Evolutionary conservation across 1,140 invertebrate genomes (phyloP), one percentile per base, ranked within the genome.

Genomic region (Vollenhovia emeryi): DNA sequence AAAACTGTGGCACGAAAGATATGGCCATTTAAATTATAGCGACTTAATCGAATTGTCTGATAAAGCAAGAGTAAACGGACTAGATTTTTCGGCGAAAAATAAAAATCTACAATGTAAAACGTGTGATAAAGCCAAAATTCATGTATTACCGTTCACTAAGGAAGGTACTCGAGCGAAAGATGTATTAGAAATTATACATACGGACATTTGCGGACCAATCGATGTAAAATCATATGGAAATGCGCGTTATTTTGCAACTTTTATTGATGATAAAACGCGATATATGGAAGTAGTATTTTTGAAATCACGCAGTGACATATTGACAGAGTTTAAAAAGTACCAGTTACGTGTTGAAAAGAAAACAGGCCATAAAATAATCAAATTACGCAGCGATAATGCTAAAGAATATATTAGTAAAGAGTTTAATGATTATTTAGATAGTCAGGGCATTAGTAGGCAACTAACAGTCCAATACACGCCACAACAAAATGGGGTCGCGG

Each of bases 151-250:
- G n/a, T 52, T 33, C n/a, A n/a, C n/a, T 36, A 50, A 50, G 11
- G 62, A 57, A 60, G 45, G 33, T 11, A 69, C 0, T 2, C 21
- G 50, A 7, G 79, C 69, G 40, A 33, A 73, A 48, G 36, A 83
- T 0, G 3, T 50, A 2, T 21, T 84, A 36, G 48, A 21, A 1
- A 3, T 75, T 6, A 15, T 55, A 0, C 40, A 84, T 68, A 43
- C 43, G 3, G 11, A 43, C 3, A 43, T 43, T 13, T 43, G 43
- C 11, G 43, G 43, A 3, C 2, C 85, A 50, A 90, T 62, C 3
- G 85, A 15, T 45, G 91, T 30, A 69, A 68, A 73, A 78, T 87
- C 85, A 79, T 91, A 33, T 30, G 27, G 48, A 18, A 55, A 43
- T 48, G 76, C 55, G 9, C 55, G 18, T 36, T 86, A 73, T 30